A percentile compares a stretch with the other conserved stretches of the same genome.
These are phyloP conservation scores for Anoplolepis gracilipes DNA, from an alignment of 1,140 invertebrate species.

Conservation along the genomic window DNA sequence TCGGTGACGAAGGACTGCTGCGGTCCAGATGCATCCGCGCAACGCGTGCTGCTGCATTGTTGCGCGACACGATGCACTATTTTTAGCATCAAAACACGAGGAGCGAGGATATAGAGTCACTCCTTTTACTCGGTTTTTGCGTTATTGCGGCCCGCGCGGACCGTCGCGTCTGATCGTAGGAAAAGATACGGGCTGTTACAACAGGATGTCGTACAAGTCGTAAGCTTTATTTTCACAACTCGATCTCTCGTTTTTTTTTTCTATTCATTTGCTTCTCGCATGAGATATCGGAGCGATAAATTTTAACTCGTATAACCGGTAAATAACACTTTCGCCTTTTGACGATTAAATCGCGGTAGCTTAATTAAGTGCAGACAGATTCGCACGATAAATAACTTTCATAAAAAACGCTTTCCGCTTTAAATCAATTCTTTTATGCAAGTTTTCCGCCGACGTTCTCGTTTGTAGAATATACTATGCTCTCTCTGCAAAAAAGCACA, in stretches of 20 bases:
- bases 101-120: constrained; percentile 24
- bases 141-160: constrained; percentile 7
- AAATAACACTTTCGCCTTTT: neutral
- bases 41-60: constrained; percentile 74
- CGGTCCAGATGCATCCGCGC: constrained; percentile 74
- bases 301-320: neutral
- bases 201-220: neutral
- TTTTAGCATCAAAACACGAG: constrained; percentile 71
- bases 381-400: neutral
- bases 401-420: neutral
- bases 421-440: constrained; percentile 18
- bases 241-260: no score
- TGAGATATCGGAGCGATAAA: neutral
- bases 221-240: constrained; percentile 5
- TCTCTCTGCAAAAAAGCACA: constrained; percentile 36
- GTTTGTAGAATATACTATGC: neutral
- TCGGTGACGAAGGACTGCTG: constrained; percentile 45
- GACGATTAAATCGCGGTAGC: neutral
- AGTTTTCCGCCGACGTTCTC: neutral
- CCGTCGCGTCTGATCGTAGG: neutral
- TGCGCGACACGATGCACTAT: constrained; percentile 71
- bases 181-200: neutral
- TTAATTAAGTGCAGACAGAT: neutral
- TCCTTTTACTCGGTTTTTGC: constrained; percentile 49
- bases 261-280: neutral